Base-by-base conservation (phyloP, 2,888 invertebrate genomes). In the Eulithis testata region DNA sequence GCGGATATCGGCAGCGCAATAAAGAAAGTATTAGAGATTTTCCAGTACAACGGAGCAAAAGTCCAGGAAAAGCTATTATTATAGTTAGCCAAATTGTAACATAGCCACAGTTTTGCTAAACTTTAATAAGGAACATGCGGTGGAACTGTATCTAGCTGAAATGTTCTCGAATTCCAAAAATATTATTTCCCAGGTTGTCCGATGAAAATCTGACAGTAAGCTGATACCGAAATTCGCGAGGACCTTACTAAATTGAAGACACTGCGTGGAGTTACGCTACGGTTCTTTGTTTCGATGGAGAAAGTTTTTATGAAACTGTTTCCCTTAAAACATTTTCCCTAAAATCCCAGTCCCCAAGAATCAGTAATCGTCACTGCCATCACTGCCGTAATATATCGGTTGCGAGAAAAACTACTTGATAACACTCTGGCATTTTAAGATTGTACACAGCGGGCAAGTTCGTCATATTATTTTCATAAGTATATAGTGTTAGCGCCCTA, bases 1-100 rank as follows among this genome's bases (percentile, higher is more conserved):
- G 74, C 70, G 74, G 73, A 74, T 71, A 72, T 68, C 65, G 71
- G 59, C 63, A 68, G 51, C 55, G 66, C 66, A 68, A 67, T 68
- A 71, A 69, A 64, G 50, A n/a, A 47, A 49, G 21, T 21, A 14
- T 49, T n/a, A 21, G 49, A 6, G n/a, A 45, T 12, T 8, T 14
- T 14, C 14, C 14, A 14, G 14, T 14, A 12, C 14, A 47, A 12
- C 14, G 14, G 14, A 53, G 63, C 63, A 31, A 49, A n/a, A n/a
- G 8, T 3, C n/a, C 44, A 3, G 40, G 40, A 40, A 40, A 40
- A 8, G 40, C 40, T 11, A 40, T 31, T 31, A 31, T 21, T 21
- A 21, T 21, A 31, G 31, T 31, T 31, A 31, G 6, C 4, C 0
- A 31, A 9, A 40, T 40, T 40, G 4, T 40, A 40, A 40, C 37